phyloP scores from a whole-genome alignment of 2,113 vertebrate genomes.

The Cololabis saira region DNA sequence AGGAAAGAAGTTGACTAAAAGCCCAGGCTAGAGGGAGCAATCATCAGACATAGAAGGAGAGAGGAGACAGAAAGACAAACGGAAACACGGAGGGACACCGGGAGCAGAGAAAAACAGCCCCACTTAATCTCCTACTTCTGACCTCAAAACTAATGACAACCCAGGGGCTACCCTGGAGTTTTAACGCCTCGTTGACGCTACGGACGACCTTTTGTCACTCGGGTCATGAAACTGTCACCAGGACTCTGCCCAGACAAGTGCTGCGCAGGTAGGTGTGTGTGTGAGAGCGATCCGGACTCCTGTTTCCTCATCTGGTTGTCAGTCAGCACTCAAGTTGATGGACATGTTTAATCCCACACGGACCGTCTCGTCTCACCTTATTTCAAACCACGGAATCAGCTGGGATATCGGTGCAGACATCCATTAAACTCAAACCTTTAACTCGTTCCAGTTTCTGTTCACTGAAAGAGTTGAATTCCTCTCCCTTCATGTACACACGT shows the following conservation, averaged over 20 bases:
- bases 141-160: not conserved
- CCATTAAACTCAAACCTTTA: slow-evolving; percentile 14
- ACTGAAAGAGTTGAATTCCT: slow-evolving; percentile 3
- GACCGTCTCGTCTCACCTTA: not conserved
- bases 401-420: not conserved
- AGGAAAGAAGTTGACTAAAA: slow-evolving; percentile 47
- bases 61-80: too few species aligned
- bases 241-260: slow-evolving; percentile 16
- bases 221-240: slow-evolving; percentile 36
- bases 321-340: slow-evolving; percentile 7
- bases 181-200: not conserved
- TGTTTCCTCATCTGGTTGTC: slow-evolving; percentile 10
- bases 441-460: slow-evolving; percentile 3
- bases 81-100: too few species aligned
- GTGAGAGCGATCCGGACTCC: not conserved
- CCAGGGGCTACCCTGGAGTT: not conserved
- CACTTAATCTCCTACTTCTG: not conserved
- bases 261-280: slow-evolving; percentile 9
- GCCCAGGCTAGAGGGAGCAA: slow-evolving; percentile 1
- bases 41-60: not conserved
- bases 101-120: too few species aligned
- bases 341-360: not conserved
- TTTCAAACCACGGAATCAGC: not conserved
- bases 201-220: not conserved
- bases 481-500: slow-evolving; percentile 28